These are phyloP conservation scores for Acleris emargana DNA, from an alignment of 2,888 invertebrate genomes.

Conservation along the genomic window DNA sequence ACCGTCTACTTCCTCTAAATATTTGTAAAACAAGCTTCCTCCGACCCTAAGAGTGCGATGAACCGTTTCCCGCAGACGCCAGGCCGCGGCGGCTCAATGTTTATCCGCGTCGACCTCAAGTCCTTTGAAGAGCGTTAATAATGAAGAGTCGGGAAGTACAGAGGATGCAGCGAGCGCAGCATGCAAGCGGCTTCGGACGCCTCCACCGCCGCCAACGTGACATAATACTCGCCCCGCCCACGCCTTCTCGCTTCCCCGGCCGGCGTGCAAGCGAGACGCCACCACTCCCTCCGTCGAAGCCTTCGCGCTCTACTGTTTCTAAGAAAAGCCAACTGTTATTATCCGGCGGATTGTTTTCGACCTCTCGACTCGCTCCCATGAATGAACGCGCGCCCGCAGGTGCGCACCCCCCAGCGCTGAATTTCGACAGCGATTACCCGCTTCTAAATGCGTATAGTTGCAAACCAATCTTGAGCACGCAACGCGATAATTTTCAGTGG, in stretches of 20 bases:
- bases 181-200: slow-evolving; percentile 54
- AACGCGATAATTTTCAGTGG: slow-evolving; percentile 75
- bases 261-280: slow-evolving; percentile 62
- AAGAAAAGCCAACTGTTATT: slow-evolving; percentile 82
- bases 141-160: slow-evolving; percentile 70
- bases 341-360: slow-evolving; percentile 77
- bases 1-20: not conserved
- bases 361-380: slow-evolving; percentile 71
- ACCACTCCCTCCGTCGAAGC: slow-evolving; percentile 72
- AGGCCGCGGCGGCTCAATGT: slow-evolving; percentile 7
- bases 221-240: slow-evolving; percentile 77
- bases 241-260: slow-evolving; percentile 67
- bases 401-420: slow-evolving; percentile 70
- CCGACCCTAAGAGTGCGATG: slow-evolving; percentile 1
- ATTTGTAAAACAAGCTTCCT: slow-evolving; percentile 5
- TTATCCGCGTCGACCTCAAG: slow-evolving; percentile 51
- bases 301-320: slow-evolving; percentile 74
- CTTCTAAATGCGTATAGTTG: slow-evolving; percentile 66
- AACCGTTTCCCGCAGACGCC: slow-evolving; percentile 16
- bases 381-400: slow-evolving; percentile 78
- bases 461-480: slow-evolving; percentile 76
- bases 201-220: slow-evolving; percentile 70
- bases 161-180: slow-evolving; percentile 64
- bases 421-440: slow-evolving; percentile 71
- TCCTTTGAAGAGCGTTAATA: slow-evolving; percentile 59